phyloP scores from a whole-genome alignment of 2,113 vertebrate species.

The Ivindomyrus marchei region DNA sequence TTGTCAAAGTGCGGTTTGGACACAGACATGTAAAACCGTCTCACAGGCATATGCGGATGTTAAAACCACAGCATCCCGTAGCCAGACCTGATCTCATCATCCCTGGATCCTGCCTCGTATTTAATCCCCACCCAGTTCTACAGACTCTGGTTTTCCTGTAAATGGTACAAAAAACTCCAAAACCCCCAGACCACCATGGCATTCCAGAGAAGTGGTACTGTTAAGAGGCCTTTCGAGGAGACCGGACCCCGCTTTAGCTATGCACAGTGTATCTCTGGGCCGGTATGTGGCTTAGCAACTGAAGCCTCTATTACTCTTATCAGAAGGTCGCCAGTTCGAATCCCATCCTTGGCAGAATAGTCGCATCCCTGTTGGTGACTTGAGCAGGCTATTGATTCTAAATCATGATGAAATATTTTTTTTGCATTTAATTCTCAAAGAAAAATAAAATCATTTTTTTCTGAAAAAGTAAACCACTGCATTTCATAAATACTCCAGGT shows the following conservation, averaged over 20 bases:
- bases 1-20: conserved; percentile 4
- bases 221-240: neutral
- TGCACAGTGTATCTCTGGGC: neutral
- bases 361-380: neutral
- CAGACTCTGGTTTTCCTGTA: neutral
- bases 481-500: neutral
- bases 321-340: neutral
- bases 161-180: neutral
- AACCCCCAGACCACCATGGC: neutral
- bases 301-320: neutral
- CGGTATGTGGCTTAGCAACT: neutral
- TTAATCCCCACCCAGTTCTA: neutral
- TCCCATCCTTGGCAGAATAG: neutral
- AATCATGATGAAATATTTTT: neutral
- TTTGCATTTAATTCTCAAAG: neutral
- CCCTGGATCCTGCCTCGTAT: neutral
- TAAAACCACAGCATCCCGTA: neutral
- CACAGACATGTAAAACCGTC: neutral
- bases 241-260: neutral
- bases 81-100: conserved; percentile 6
- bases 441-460: neutral
- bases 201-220: neutral
- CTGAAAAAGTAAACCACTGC: neutral
- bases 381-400: neutral
- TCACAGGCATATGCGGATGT: conserved; percentile 2